Base-by-base conservation (phyloP, 2,888 invertebrate species). In the Heliconius erato region DNA sequence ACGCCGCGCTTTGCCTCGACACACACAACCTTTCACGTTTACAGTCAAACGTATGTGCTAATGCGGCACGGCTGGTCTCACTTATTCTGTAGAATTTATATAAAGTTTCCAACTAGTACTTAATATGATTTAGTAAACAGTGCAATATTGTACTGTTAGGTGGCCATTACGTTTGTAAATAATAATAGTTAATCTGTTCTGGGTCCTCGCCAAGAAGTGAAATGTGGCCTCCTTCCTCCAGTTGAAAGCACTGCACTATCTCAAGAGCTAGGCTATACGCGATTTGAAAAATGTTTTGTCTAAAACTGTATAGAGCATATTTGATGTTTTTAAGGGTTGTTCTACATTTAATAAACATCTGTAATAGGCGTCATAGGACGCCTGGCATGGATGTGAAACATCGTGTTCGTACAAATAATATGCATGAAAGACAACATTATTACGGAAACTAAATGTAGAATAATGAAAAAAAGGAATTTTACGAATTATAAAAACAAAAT, bases 111-210 rank as follows among this genome's bases (percentile, higher is more conserved):
- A 44, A 26, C 49, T 26, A 32, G 14, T 11, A 35, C 35, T 59
- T 59, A 76, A 63, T 40, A 26, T 76, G 63, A n/a, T 6, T 59
- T n/a, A 76, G 63, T 59, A 76, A 35, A 35, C 23, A 63, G 59
- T 23, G 3, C 35, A 63, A 63, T 54, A 63, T 63, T 35, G n/a
- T 63, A 63, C 76, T 59, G 59, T 26, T 40, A 40, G 35, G 54
- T 35, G n/a, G 12, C n/a, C 63, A 76, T 76, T 63, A 76, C 35
- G n/a, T 49, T 72, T 72, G 72, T 76, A 76, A 63, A 76, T 76
- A 76, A 76, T 76, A 76, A 76, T 26, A 76, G 76, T 63, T 76
- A 76, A 76, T 63, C 76, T 76, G 76, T 63, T 76, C 63, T 76
- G 76, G 76, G 63, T 19, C 3, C 32, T 40, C 63, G 76, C 76